These are phyloP conservation scores for Bombus pyrosoma DNA, from an alignment of 1,140 invertebrate species.

Conservation along the genomic window DNA sequence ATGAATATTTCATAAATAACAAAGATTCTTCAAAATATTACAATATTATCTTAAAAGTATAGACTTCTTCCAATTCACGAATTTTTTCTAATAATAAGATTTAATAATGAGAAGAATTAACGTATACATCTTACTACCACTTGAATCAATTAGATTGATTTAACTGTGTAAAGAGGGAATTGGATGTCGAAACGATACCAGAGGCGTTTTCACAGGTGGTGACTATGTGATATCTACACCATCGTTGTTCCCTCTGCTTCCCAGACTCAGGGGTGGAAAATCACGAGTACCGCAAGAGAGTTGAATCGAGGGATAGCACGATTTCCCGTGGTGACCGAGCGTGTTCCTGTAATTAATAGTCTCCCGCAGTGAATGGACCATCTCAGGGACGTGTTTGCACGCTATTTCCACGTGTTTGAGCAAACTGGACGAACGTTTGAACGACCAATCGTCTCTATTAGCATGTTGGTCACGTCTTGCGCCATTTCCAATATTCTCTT, in stretches of 20 bases:
- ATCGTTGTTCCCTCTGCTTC: conserved; percentile 22
- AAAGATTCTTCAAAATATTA: no score
- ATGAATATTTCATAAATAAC: no score
- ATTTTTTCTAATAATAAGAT: background rate
- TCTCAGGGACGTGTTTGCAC: conserved; percentile 57
- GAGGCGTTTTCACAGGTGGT: conserved; percentile 40
- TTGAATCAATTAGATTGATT: conserved; percentile 4
- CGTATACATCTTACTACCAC: no score
- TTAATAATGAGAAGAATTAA: background rate
- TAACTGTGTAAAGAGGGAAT: conserved; percentile 38
- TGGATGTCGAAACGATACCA: conserved; percentile 70
- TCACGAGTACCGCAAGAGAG: conserved; percentile 59
- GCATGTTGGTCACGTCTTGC: conserved; percentile 1
- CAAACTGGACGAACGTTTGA: conserved; percentile 55
- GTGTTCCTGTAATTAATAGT: conserved; percentile 77
- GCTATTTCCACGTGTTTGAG: conserved; percentile 45
- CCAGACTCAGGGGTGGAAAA: conserved; percentile 61
- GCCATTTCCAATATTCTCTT: background rate
- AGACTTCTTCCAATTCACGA: no score
- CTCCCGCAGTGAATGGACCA: conserved; percentile 58
- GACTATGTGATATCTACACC: conserved; percentile 46
- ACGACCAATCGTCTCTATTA: conserved; percentile 35
- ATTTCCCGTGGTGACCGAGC: conserved; percentile 69
- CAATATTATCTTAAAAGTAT: no score
- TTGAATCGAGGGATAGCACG: conserved; percentile 44